phyloP scores from a whole-genome alignment of 2,797 vertebrate genomes.

The Dendrocincla fuliginosa region DNA sequence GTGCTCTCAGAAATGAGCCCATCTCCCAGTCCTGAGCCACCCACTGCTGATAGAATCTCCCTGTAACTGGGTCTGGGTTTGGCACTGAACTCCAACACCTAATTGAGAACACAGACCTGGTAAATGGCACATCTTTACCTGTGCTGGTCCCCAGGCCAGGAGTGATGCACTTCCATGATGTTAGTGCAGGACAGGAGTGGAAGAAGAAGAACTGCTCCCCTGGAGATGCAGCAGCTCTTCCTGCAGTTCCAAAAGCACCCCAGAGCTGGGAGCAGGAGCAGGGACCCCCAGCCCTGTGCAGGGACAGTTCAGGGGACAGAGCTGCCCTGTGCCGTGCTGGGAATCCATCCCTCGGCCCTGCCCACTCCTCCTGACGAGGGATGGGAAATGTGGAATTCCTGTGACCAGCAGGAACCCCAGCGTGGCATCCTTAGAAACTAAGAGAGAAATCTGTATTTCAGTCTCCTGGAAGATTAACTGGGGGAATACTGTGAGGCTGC shows the following conservation, averaged over 20 bases:
- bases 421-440: neutral
- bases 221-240: neutral
- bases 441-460: neutral
- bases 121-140: neutral
- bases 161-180: neutral
- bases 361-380: accelerated
- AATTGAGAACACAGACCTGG: neutral
- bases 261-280: neutral
- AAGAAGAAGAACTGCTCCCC: neutral
- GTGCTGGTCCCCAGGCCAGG: neutral
- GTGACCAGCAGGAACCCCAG: neutral
- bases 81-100: neutral
- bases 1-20: neutral
- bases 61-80: neutral
- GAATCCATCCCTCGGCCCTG: neutral
- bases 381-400: neutral
- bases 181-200: too few species aligned
- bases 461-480: neutral
- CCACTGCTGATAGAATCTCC: neutral
- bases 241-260: neutral
- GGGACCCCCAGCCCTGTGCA: neutral
- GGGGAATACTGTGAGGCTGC: neutral
- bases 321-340: neutral
- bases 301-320: neutral
- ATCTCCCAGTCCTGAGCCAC: neutral